Conservation (phyloP, 2,113 vertebrate genomes). For the Cettia cetti region DNA sequence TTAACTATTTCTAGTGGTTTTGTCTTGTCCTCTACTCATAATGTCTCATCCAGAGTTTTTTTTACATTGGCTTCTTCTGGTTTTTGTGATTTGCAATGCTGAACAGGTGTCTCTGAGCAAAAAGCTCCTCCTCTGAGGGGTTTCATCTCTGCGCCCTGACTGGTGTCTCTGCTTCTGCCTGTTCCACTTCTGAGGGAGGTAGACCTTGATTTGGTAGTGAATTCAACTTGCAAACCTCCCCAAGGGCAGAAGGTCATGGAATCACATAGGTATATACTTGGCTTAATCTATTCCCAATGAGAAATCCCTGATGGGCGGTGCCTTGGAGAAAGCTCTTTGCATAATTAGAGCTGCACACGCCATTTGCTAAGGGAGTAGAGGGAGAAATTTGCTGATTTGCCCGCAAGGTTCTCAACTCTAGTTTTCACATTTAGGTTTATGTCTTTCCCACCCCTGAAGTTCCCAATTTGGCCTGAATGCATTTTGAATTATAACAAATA, state of each 20-base stretch:
- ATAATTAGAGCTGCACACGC: conserved; percentile 77
- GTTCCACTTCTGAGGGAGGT: background rate
- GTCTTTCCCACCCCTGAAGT: conserved; percentile 25
- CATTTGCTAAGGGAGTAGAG: conserved; percentile 20
- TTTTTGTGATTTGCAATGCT: background rate
- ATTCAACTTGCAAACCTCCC: conserved; percentile 77
- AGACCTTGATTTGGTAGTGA: conserved; percentile 65
- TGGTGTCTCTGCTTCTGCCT: background rate
- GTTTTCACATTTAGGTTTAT: conserved; percentile 45
- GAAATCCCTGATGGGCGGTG: conserved; percentile 75
- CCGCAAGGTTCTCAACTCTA: background rate
- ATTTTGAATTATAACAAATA: conserved; percentile 86
- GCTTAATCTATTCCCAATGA: conserved; percentile 81
- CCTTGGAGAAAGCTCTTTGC: conserved; percentile 73
- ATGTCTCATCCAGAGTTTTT: background rate
- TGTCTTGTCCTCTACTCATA: background rate
- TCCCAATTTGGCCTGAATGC: conserved; percentile 74
- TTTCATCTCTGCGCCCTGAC: background rate
- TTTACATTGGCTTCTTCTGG: background rate
- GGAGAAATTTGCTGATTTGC: conserved; percentile 19
- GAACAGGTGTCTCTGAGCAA: background rate
- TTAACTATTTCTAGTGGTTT: background rate
- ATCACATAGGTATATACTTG: conserved; percentile 76
- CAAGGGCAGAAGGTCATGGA: conserved; percentile 72
- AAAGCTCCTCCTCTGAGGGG: background rate